Base-by-base conservation (phyloP, 1,140 invertebrate genomes). In the Acarapis woodi region DNA sequence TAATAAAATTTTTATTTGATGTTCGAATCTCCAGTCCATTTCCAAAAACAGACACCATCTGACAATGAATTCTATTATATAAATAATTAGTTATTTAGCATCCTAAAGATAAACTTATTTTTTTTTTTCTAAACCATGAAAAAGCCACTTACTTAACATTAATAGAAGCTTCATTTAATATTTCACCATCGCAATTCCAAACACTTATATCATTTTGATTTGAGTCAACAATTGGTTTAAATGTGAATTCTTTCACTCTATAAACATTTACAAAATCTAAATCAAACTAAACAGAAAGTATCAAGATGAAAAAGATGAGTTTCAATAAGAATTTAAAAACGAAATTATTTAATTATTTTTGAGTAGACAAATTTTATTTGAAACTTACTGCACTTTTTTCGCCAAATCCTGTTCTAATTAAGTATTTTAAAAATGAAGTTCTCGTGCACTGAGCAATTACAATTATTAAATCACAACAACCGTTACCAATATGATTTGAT, bases 121-220 rank as follows among this genome's bases (percentile, higher is more conserved):
- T 8, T 8, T 26, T 6, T 8, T n/a, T 8, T 8, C 6, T 26
- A 42, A 21, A 32, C 6, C 6, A 14, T 8, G 18, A 6, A 35
- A 24, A 35, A 21, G 10, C 5, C 19, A 45, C 49, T 54, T 50
- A 72, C 71, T 66, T 71, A 44, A 74, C 67, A 46, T 65, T 63
- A 28, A 77, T 60, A 46, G 66, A 62, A 35, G 68, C 59, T 44
- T 68, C 64, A 23, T 62, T 56, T 31, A 79, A 56, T 15, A 78
- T 57, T 53, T 82, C 76, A 8, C 76, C 76, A 55, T 82, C 76
- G 59, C 74, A 79, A 49, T 80, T 79, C 75, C 76, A 82, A 16
- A 71, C 64, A 46, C 41, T 45, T 44, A 42, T 42, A 40, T 20
- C 2, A 30, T 12, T 25, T 29, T 9, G 20, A 32, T 35, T 36